phyloP scores from a whole-genome alignment of 2,888 invertebrate genomes.

The Synanthedon andrenaeformis region DNA sequence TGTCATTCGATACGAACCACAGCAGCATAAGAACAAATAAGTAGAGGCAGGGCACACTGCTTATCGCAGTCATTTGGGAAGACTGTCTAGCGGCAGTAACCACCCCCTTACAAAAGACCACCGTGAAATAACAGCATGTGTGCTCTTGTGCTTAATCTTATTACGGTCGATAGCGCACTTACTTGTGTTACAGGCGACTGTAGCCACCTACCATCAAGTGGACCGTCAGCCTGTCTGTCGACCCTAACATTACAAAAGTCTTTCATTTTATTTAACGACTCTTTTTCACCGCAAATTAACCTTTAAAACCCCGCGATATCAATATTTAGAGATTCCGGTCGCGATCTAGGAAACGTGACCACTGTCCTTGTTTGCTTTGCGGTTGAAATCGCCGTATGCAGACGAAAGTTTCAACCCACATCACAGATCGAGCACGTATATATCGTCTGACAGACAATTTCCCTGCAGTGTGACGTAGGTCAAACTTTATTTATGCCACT shows the following conservation, averaged over 20 bases:
- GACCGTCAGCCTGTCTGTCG: too few relatives aligned
- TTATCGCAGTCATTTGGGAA: too few relatives aligned
- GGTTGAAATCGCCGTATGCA: conserved; percentile 44
- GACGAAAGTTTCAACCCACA: conserved; percentile 61
- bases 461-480: conserved; percentile 36
- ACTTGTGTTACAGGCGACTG: too few relatives aligned
- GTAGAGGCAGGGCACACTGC: not conserved
- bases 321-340: conserved; percentile 12
- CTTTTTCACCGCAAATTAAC: not conserved
- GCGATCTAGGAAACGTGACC: conserved; percentile 51
- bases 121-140: too few relatives aligned
- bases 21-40: conserved; percentile 12
- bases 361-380: conserved; percentile 54
- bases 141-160: too few relatives aligned
- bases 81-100: too few relatives aligned
- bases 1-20: conserved; percentile 23
- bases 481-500: conserved; percentile 49
- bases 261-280: too few relatives aligned
- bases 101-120: too few relatives aligned
- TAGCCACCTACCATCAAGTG: too few relatives aligned
- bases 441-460: conserved; percentile 44
- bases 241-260: too few relatives aligned
- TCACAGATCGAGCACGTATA: conserved; percentile 43
- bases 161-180: too few relatives aligned
- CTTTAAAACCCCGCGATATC: not conserved